A percentile compares a stretch with the other conserved stretches of the same genome.
These are phyloP conservation scores for Atta cephalotes DNA, from an alignment of 1,140 invertebrate genomes.

Conservation along the genomic window DNA sequence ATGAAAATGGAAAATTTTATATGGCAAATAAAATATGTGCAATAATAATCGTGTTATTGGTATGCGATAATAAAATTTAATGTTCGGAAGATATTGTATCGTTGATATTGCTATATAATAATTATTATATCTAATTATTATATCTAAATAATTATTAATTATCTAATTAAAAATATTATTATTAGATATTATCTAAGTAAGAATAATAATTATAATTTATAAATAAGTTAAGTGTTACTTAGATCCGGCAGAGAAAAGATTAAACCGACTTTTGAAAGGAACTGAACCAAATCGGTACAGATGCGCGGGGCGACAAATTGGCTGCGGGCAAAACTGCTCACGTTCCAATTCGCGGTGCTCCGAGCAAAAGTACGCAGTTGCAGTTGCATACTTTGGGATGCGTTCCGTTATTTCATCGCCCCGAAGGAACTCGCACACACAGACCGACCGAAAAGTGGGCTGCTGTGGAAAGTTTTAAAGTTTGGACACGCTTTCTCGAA, in stretches of 20 bases:
- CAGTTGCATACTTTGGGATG: slow-evolving; percentile 53
- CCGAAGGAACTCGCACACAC: slow-evolving; percentile 25
- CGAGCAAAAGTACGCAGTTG: slow-evolving; percentile 44
- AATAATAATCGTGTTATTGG: not conserved
- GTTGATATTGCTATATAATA: not conserved
- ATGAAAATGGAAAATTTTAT: slow-evolving; percentile 11
- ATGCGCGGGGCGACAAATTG: slow-evolving; percentile 48
- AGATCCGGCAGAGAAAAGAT: not conserved
- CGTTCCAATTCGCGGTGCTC: slow-evolving; percentile 42
- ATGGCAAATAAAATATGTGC: not conserved
- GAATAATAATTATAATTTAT: not conserved
- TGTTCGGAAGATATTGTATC: not conserved
- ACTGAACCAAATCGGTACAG: slow-evolving; percentile 7
- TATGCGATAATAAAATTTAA: slow-evolving; percentile 4
- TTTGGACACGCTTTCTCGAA: slow-evolving; percentile 78
- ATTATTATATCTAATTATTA: no score
- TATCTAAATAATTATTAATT: not conserved
- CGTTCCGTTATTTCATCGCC: slow-evolving; percentile 71
- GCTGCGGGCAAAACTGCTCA: slow-evolving; percentile 35
- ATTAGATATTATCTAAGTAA: not conserved
- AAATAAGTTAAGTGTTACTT: not conserved
- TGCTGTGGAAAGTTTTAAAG: slow-evolving; percentile 74
- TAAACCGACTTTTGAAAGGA: not conserved
- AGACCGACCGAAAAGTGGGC: slow-evolving; percentile 38
- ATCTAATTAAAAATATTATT: not conserved